Evolutionary conservation across 2,888 invertebrate species (phyloP), one percentile per base, ranked within the genome.

Genomic region (Tenthredo notha): DNA sequence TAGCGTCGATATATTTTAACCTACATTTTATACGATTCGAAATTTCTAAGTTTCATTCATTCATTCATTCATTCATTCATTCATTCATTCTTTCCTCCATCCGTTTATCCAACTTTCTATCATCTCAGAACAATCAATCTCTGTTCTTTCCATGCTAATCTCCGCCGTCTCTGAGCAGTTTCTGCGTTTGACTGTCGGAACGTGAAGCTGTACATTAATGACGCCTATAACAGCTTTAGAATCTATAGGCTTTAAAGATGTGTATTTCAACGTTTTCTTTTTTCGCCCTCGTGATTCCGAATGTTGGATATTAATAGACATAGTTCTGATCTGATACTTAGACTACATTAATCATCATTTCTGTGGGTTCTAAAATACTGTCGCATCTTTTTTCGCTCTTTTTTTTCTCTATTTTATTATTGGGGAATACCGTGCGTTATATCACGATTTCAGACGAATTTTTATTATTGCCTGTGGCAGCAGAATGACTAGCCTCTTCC

Each of bases 151-250:
- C 0, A n/a, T n/a, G 54, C n/a, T n/a, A 7, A 54, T 54, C 54
- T n/a, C 54, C 7, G n/a, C n/a, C 54, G n/a, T 54, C 7, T 54
- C n/a, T n/a, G 1, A 54, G n/a, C 54, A n/a, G 37, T 43, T 40
- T 18, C n/a, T 4, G n/a, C 7, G 21, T 61, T 61, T 25, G 61
- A 10, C 61, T 61, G 29, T 54, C 77, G n/a, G 15, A 50, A 33
- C 50, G 43, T 21, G 10, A 33, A 43, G 43, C 74, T 43, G 74
- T 74, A 74, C 21, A 74, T 74, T 25, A 43, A 21, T n/a, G 12
- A 43, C 43, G 40, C 77, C 54, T 50, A 50, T 9, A 77, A 77
- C 77, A n/a, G 77, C 77, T 77, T 50, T 33, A 29, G 77, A 77
- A 54, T 54, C 50, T n/a, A n/a, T n/a, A n/a, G 33, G 9, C 54